Base-by-base conservation (phyloP, 2,888 invertebrate species). In the Galerucella calmariensis region DNA sequence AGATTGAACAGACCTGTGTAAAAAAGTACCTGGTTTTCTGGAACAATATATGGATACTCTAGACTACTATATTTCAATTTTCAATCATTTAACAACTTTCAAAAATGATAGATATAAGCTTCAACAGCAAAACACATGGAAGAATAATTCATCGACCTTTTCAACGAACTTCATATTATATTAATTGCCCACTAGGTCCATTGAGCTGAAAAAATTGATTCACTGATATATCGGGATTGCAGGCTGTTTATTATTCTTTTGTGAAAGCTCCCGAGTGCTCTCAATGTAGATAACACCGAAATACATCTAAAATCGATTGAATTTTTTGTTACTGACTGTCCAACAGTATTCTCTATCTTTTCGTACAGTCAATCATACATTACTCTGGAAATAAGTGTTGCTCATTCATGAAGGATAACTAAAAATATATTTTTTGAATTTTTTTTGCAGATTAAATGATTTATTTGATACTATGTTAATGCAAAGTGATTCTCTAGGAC, bases 161-260 rank as follows among this genome's bases (percentile, higher is more conserved):
- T 20, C 20, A 20, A 56, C 2, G 20, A 9, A 56, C 10, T 20
- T 20, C 48, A 48, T 2, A 41, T 35, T 20, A 16, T 20, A 41
- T 41, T 41, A 41, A 62, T 62, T 62, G 35, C 35, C 35, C 62
- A 35, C 16, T 62, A 62, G 62, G 35, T 41, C 35, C 62, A 62
- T n/a, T 62, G 62, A 41, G 41, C 62, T 16, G 62, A 10, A 62
- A 16, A 3, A 61, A 61, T 61, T 35, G n/a, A 41, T 35, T 61
- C 61, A 61, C 35, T 61, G 20, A 56, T 35, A 62, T 62, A 62
- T 62, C 62, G 62, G 14, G 41, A 62, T 41, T 35, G 41, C 41
- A 35, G 62, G 62, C 61, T 27, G 53, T 16, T 53, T 53, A n/a
- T 35, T 14, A 61, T 61, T 62, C 62, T 62, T 41, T 62, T 62